Conservation (phyloP, 2,113 vertebrate species). For the Nibea albiflora region DNA sequence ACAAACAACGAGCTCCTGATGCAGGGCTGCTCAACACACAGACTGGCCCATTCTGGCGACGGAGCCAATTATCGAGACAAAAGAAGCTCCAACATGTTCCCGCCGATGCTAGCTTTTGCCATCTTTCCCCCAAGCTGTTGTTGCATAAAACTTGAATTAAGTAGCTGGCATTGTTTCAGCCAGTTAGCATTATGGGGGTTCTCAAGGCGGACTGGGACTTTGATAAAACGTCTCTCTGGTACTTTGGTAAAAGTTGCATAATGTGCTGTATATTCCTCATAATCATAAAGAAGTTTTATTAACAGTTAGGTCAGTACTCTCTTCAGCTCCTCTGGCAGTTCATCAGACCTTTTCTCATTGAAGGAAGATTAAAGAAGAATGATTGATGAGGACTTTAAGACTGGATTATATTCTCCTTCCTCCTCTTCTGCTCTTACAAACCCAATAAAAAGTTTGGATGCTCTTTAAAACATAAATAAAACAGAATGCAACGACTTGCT, state of each 20-base stretch:
- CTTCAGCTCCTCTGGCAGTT: constrained; percentile 1
- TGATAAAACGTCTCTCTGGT: neutral
- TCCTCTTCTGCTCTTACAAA: neutral
- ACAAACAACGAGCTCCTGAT: constrained; percentile 27
- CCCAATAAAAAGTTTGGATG: too few species aligned
- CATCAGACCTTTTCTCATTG: constrained; percentile 32
- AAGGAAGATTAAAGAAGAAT: constrained; percentile 24
- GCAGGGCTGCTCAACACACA: constrained; percentile 25
- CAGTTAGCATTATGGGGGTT: constrained; percentile 17
- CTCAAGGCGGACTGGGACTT: neutral
- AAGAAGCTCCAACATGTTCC: constrained; percentile 21
- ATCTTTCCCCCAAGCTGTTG: constrained; percentile 47
- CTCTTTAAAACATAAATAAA: too few species aligned
- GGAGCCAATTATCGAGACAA: constrained; percentile 55
- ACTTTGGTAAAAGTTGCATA: neutral
- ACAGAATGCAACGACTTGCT: too few species aligned
- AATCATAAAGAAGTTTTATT: neutral
- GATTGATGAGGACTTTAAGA: constrained; percentile 53
- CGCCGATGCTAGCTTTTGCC: constrained; percentile 3
- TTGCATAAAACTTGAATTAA: constrained; percentile 36
- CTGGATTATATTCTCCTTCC: constrained; percentile 28
- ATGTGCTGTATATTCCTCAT: neutral
- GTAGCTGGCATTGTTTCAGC: neutral
- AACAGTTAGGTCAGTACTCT: constrained; percentile 5
- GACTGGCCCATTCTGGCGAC: constrained; percentile 13